Conservation (phyloP, 2,113 vertebrate genomes). For the Burhinus oedicnemus region DNA sequence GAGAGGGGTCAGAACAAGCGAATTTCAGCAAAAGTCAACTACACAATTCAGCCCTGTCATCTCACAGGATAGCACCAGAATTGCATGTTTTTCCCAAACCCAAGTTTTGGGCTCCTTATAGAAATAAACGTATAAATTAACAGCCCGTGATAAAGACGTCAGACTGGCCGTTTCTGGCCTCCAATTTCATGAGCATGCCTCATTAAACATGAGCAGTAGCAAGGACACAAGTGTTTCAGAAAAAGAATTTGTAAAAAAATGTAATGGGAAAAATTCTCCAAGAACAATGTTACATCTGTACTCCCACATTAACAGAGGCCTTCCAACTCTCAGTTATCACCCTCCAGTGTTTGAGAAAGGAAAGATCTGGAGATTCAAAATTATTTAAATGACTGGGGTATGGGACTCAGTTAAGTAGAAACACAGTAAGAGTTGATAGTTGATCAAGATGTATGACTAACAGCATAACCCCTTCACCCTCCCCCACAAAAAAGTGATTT, state of each 20-base stretch:
- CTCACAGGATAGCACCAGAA: neutral
- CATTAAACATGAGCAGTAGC: slow-evolving; percentile 1
- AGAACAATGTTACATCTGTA: neutral
- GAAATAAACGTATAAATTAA: neutral
- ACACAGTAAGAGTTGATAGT: neutral
- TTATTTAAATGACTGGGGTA: neutral
- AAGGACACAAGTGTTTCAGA: neutral
- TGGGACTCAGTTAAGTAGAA: neutral
- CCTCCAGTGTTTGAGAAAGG: neutral
- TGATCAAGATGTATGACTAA: neutral
- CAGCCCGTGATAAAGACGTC: accelerated
- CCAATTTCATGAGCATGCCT: neutral
- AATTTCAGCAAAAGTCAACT: neutral
- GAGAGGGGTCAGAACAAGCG: neutral
- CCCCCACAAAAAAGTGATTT: neutral
- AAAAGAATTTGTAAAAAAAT: neutral
- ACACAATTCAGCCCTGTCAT: neutral
- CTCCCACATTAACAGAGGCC: neutral
- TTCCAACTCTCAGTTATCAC: neutral
- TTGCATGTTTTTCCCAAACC: neutral
- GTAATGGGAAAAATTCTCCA: neutral
- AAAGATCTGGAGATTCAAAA: neutral
- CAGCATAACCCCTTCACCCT: neutral
- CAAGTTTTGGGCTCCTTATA: neutral
- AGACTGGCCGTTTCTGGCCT: neutral